These are phyloP conservation scores for Pseudolycoriella hygida DNA, from an alignment of 2,888 invertebrate species.

Conservation along the genomic window DNA sequence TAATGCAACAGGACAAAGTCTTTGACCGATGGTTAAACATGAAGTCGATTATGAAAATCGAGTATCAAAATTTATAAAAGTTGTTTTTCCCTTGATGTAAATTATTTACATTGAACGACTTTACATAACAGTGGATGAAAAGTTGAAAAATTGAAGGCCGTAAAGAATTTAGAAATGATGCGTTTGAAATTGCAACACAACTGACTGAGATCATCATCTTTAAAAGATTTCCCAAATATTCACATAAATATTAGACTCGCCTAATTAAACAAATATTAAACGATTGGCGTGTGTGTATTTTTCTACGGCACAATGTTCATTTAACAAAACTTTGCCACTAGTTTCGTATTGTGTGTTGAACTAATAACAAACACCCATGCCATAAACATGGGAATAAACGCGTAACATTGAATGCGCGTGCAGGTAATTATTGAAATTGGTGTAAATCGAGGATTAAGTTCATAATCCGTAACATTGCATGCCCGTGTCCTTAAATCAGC, in stretches of 20 bases:
- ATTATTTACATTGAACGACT: no score
- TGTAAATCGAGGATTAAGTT: slow-evolving; percentile 12
- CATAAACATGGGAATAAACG: background rate
- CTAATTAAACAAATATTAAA: background rate
- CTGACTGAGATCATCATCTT: no score
- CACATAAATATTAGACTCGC: background rate
- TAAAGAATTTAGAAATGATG: no score
- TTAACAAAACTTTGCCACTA: background rate
- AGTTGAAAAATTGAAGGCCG: no score
- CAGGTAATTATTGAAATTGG: slow-evolving; percentile 13
- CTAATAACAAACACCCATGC: background rate
- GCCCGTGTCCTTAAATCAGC: slow-evolving; percentile 23
- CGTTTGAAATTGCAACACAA: no score
- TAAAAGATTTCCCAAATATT: background rate
- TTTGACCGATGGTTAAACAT: no score
- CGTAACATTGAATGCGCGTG: slow-evolving; percentile 10
- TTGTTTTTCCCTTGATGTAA: no score
- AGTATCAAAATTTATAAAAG: no score
- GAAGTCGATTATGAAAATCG: no score
- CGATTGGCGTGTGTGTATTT: background rate
- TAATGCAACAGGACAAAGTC: no score
- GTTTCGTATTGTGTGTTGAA: background rate
- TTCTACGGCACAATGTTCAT: background rate
- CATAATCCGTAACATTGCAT: slow-evolving; percentile 14
- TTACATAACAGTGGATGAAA: no score